Base-by-base conservation (phyloP, 2,888 invertebrate genomes). In the Agelastica alni region DNA sequence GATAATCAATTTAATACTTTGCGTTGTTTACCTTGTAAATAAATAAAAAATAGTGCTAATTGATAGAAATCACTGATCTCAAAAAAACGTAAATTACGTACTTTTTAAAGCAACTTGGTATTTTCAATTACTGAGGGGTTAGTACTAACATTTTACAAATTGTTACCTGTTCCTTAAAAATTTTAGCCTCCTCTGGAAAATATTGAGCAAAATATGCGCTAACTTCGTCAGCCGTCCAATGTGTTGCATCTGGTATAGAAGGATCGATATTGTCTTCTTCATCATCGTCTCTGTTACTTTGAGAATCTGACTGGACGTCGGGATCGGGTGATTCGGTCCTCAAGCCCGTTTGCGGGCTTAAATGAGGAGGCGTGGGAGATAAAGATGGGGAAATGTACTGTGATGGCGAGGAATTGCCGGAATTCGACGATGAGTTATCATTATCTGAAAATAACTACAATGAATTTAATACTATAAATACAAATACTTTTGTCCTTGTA, bases 201-300 rank as follows among this genome's bases (percentile, higher is more conserved):
- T 88, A 84, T 61, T 86, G 84, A 1, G 80, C 78, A 69, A 96
- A 89, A 76, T 89, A 95, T 44, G 85, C 82, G 70, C 86, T 88
- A 1, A 96, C 93, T 73, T 95, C 88, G 56, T 88, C 86, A 13
- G 87, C 84, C 0, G 86, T 84, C 96, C 96, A 96, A 66, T 85
- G 82, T 0, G 85, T 81, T 12, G 90, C 89, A 73, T 93, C 90
- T 1, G 92, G 92, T 66, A 90, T 86, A 49, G 79, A 81, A 7
- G 83, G 83, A 75, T 88, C 87, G 55, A 87, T 76, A 53, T 74
- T 71, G 52, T 81, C 79, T 9, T 76, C 75, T 9, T 61, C 57
- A 13, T 74, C 72, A 31, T 72, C 71, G 34, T 71, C 49, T 46
- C 70, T 70, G 43, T 70, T 55, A 52, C 69, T 72, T 51, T 65